Base-by-base conservation (phyloP, 2,888 invertebrate genomes). In the Hyppa rectilinea region DNA sequence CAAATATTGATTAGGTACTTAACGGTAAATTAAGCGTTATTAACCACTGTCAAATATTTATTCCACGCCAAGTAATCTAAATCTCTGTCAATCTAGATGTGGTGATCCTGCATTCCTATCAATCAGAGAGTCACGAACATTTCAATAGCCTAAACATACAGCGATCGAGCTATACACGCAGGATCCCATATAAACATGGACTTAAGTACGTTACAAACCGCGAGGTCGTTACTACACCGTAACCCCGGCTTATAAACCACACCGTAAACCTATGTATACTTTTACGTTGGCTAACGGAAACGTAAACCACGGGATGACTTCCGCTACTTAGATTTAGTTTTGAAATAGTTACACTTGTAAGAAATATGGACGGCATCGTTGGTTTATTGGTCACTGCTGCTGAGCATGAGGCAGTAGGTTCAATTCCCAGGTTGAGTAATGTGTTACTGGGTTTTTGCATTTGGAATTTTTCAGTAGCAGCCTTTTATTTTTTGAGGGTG, bases 281-380 rank as follows among this genome's bases (percentile, higher is more conserved):
- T 70, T 79, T 47, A 60, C 66, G 63, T 73, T 60, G 40, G 56
- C 23, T 31, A 66, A 81, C 75, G 81, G 75, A 78, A 75, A 81
- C 63, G 71, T 49, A 56, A 65, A 75, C 82, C 82, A 53, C 72
- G 36, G 43, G 26, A 55, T 72, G 53, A 45, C 78, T 73, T 80
- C 80, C 77, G 56, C 45, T 70, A 47, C 62, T 17, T 23, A 45
- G n/a, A 20, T n/a, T 64, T 43, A 29, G 38, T 50, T 64, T 65
- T 55, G 60, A 80, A 79, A 80, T 59, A 63, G 63, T 66, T 53
- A 49, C 26, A 71, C 12, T 75, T 71, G 58, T 58, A 12, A 29
- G 52, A 23, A 53, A 73, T 78, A n/a, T n/a, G n/a, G n/a, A n/a
- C n/a, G n/a, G n/a, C n/a, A n/a, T n/a, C n/a, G n/a, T n/a, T n/a